Conservation (phyloP, 2,113 vertebrate species). For the Colistium nudipinnis region DNA sequence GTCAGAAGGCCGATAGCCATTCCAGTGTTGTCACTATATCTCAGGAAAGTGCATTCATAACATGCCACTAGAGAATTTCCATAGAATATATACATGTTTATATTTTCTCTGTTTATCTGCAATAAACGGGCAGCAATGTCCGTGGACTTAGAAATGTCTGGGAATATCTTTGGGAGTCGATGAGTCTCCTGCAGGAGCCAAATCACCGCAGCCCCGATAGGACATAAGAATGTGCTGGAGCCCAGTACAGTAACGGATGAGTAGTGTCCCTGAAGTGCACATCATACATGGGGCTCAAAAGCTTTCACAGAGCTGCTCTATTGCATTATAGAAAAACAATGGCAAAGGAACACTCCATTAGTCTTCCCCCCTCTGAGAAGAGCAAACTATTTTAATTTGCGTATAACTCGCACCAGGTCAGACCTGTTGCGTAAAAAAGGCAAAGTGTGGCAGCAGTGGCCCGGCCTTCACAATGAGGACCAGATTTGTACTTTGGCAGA, state of each 20-base stretch:
- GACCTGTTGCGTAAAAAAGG: conserved; percentile 31
- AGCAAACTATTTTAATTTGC: conserved; percentile 49
- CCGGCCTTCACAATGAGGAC: conserved; percentile 14
- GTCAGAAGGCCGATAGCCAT: conserved; percentile 3
- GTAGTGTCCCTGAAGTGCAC: conserved; percentile 8
- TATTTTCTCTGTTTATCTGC: conserved; percentile 43
- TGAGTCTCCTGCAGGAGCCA: conserved; percentile 38
- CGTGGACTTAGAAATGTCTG: conserved; percentile 12
- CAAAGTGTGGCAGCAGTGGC: conserved; percentile 9
- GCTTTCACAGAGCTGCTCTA: conserved; percentile 13
- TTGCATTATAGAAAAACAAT: conserved; percentile 30
- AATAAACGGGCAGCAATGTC: not conserved
- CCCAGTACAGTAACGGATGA: conserved; percentile 53
- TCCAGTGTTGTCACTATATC: not conserved
- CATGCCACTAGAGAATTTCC: not conserved
- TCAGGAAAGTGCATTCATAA: conserved; percentile 1
- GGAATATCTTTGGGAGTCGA: conserved; percentile 15
- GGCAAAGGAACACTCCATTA: conserved; percentile 24
- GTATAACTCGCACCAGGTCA: conserved; percentile 49
- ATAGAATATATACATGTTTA: not conserved
- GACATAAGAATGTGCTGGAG: conserved; percentile 58
- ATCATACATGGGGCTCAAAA: not conserved
- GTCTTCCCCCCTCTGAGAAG: conserved; percentile 16
- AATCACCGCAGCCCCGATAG: conserved; percentile 28
- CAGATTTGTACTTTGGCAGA: conserved; percentile 22